These are phyloP conservation scores for Drosophila guanche DNA, from an alignment of 1,140 invertebrate genomes.

Conservation along the genomic window DNA sequence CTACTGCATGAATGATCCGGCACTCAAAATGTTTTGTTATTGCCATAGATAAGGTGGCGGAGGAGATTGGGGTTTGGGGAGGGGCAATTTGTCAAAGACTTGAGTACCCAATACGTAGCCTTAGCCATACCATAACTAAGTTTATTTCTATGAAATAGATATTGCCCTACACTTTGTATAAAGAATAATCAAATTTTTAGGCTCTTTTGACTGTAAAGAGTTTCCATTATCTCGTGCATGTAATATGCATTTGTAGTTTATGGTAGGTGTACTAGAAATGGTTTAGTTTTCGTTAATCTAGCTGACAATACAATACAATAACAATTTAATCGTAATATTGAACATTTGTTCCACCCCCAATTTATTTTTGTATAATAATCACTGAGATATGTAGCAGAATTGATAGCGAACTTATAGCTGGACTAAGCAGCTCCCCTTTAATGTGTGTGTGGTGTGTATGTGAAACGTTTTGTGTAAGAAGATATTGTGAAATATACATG, in stretches of 20 bases:
- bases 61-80: background rate
- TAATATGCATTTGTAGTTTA: background rate
- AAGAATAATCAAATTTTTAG: constrained; percentile 32
- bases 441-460: constrained; percentile 5
- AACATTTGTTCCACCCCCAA: too few relatives aligned
- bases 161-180: constrained; percentile 28
- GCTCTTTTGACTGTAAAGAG: constrained; percentile 17
- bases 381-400: too few relatives aligned
- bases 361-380: too few relatives aligned
- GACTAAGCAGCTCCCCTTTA: background rate
- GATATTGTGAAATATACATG: constrained; percentile 4
- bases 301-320: too few relatives aligned
- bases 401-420: background rate
- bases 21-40: constrained; percentile 91
- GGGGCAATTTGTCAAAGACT: constrained; percentile 37
- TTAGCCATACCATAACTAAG: constrained; percentile 23
- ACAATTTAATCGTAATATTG: too few relatives aligned
- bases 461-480: constrained; percentile 1
- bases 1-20: constrained; percentile 89
- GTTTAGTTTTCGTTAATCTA: constrained; percentile 32
- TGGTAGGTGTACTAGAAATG: constrained; percentile 25
- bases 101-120: constrained; percentile 40
- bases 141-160: constrained; percentile 57
- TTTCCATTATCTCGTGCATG: constrained; percentile 22
- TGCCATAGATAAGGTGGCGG: constrained; percentile 84